These are phyloP conservation scores for Acanthurus lineatus DNA, from an alignment of 2,797 vertebrate species.

Conservation along the genomic window DNA sequence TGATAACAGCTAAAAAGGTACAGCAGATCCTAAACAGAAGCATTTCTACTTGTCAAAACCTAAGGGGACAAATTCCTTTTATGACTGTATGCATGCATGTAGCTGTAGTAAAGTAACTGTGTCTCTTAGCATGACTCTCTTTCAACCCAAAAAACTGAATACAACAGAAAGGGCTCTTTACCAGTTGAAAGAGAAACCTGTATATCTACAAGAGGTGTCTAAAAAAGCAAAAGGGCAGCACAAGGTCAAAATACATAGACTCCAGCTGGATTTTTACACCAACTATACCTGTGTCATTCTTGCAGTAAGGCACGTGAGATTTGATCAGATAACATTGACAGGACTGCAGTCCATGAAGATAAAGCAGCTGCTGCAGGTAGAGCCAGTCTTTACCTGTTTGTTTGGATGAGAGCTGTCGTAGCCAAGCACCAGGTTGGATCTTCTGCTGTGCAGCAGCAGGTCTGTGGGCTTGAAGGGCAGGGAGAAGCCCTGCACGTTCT, in stretches of 20 bases:
- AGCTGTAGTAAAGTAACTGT: neutral
- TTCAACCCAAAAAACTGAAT: neutral
- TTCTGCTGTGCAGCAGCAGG: slow-evolving; percentile 91
- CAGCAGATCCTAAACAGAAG: neutral
- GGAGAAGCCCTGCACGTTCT: slow-evolving; percentile 89
- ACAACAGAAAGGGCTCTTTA: neutral
- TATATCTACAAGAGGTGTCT: neutral
- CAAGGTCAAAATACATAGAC: neutral
- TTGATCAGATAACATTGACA: neutral
- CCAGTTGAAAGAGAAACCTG: neutral
- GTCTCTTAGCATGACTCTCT: too few relatives aligned
- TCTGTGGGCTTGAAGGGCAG: slow-evolving; percentile 94
- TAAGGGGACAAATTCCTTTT: neutral
- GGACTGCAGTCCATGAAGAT: neutral
- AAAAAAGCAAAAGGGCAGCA: neutral
- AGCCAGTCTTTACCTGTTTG: slow-evolving; percentile 87
- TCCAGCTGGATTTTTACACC: neutral
- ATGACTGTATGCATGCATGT: neutral
- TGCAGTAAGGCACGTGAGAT: neutral
- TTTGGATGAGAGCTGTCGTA: slow-evolving; percentile 95
- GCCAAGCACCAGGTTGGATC: slow-evolving; percentile 90
- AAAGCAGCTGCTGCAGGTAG: neutral
- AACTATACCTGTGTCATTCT: neutral
- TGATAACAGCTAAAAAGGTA: neutral
- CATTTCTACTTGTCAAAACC: neutral